Evolutionary conservation across 2,888 invertebrate genomes (phyloP).

Genomic region (Crepidodera aurea): DNA sequence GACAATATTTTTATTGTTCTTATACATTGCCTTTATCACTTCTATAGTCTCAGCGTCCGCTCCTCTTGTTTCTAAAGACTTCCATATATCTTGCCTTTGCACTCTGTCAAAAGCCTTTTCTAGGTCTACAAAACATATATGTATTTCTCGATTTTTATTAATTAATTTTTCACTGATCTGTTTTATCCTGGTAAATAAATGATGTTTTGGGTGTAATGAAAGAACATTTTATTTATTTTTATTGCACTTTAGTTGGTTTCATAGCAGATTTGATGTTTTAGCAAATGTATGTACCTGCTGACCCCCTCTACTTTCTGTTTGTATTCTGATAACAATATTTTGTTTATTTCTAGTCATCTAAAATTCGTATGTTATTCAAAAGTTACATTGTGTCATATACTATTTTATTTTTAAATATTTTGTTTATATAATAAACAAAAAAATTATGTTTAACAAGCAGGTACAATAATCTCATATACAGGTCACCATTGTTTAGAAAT

Average conservation of each 20-base stretch:
- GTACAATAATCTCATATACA: conserved; percentile 1
- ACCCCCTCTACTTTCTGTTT: background rate
- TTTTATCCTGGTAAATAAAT: background rate
- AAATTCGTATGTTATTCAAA: conserved; percentile 3
- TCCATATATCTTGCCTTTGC: too few species aligned
- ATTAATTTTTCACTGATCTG: too few species aligned
- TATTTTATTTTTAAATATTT: background rate
- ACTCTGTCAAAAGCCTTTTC: too few species aligned
- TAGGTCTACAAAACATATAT: too few species aligned
- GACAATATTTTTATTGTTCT: too few species aligned
- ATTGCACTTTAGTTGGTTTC: background rate
- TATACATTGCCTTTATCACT: too few species aligned
- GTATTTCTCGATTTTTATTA: too few species aligned
- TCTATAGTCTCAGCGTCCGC: too few species aligned
- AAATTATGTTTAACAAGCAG: background rate
- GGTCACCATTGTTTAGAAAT: background rate
- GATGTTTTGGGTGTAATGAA: background rate
- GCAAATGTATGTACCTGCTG: conserved; percentile 1
- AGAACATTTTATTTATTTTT: background rate
- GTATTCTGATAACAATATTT: background rate
- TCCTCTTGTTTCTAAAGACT: too few species aligned
- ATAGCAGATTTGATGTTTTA: background rate
- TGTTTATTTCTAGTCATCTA: background rate
- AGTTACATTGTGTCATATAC: too few species aligned
- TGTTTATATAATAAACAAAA: background rate